Base-by-base conservation (phyloP, 2,888 invertebrate genomes). In the Eumacrocentrus americanus region DNA sequence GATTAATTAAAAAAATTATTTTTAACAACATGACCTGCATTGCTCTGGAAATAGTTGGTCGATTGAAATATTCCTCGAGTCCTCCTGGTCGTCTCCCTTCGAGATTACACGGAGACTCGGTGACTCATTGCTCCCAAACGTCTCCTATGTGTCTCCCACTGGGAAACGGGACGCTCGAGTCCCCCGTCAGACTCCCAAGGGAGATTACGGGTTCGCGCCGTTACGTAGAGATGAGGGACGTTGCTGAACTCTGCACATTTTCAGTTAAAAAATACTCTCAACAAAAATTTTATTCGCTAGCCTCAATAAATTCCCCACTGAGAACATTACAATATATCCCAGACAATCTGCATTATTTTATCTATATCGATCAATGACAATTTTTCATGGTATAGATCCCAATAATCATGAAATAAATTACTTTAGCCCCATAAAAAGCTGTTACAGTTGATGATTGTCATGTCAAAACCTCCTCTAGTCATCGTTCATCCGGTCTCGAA, bases 81-180 rank as follows among this genome's bases (percentile, higher is more conserved):
- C 44, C 37, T 60, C 50, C 54, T 54, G 54, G 42, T 55, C 47
- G 54, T 60, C 60, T 54, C 60, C 60, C 60, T 60, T 60, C 60
- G 60, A 60, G 60, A 60, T 60, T 60, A 60, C 60, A 60, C 42
- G 60, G 60, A 60, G 60, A 60, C 60, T 60, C 60, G 42, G 60
- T 60, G 60, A 60, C 60, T 60, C 60, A 60, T 60, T 60, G 60
- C 60, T 60, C 60, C 60, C 60, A 60, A 60, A 60, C 50, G 60
- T 60, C 60, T 60, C 60, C 60, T 60, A 55, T 60, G 60, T 60
- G 60, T 60, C 48, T 60, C 60, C 60, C 60, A 54, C 47, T 60
- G 60, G 60, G 60, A 60, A 42, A 50, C 54, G 60, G 60, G 60
- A 54, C 60, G 60, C 46, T 60, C 54, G 60, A 60, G 59, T 60